phyloP scores from a whole-genome alignment of 2,888 invertebrate species.

The Idaea biselata region DNA sequence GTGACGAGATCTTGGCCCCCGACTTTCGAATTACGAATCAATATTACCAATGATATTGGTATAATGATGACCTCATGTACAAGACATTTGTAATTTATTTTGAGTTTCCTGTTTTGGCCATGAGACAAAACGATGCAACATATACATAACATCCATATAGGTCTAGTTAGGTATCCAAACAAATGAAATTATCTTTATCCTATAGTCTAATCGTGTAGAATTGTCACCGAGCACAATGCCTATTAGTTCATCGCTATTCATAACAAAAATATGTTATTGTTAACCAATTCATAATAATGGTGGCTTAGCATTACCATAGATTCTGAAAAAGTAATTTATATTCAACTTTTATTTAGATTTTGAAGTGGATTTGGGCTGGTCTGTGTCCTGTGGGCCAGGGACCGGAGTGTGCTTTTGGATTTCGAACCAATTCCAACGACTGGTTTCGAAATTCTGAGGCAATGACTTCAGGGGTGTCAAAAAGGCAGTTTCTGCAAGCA shows the following conservation, averaged over 20 bases:
- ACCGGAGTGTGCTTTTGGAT: too few species aligned
- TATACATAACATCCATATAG: slow-evolving; percentile 8
- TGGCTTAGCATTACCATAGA: background rate
- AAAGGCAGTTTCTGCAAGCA: too few species aligned
- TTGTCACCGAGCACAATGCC: slow-evolving; percentile 19
- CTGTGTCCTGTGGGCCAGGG: too few species aligned
- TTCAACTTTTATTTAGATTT: background rate
- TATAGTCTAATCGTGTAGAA: background rate
- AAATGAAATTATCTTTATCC: slow-evolving; percentile 14
- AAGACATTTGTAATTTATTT: slow-evolving; percentile 9
- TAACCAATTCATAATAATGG: background rate
- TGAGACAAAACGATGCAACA: slow-evolving; percentile 21
- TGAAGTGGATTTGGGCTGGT: too few species aligned
- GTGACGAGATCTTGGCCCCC: too few species aligned
- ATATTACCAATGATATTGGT: too few species aligned
- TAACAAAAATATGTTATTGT: slow-evolving; percentile 10
- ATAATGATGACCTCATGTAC: slow-evolving; percentile 3
- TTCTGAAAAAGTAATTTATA: background rate
- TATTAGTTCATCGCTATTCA: slow-evolving; percentile 26
- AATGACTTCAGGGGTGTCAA: too few species aligned
- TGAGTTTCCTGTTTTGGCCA: slow-evolving; percentile 31
- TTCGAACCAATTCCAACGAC: too few species aligned
- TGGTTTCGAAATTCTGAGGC: too few species aligned
- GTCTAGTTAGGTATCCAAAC: slow-evolving; percentile 8
- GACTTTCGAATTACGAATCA: too few species aligned